A percentile compares a stretch with the other conserved stretches of the same genome.
phyloP scores from a whole-genome alignment of 2,888 invertebrate genomes.

The Drosophila austrosaltans region DNA sequence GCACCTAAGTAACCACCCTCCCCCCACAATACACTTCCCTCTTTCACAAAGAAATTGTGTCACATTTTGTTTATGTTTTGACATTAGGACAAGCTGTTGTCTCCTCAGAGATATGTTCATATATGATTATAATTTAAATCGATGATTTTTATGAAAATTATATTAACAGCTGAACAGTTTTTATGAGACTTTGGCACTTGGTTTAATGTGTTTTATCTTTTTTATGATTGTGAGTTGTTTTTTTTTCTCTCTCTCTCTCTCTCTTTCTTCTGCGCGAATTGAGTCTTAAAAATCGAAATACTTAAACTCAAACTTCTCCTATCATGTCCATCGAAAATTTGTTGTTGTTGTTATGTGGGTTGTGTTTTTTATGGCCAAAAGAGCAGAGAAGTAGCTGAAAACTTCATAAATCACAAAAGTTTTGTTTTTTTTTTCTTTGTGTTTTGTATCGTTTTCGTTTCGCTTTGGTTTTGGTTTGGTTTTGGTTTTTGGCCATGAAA shows the following conservation, averaged over 20 bases:
- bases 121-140: slow-evolving; percentile 61
- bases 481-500: slow-evolving; percentile 67
- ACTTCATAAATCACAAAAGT: slow-evolving; percentile 77
- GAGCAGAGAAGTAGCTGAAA: slow-evolving; percentile 62
- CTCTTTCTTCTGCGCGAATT: slow-evolving; percentile 16
- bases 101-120: not conserved
- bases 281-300: slow-evolving; percentile 60
- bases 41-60: slow-evolving; percentile 41
- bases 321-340: slow-evolving; percentile 31
- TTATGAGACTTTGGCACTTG: slow-evolving; percentile 44
- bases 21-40: not conserved
- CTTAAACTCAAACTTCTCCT: slow-evolving; percentile 32
- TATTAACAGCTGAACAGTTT: slow-evolving; percentile 59
- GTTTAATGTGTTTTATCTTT: slow-evolving; percentile 40
- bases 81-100: slow-evolving; percentile 69
- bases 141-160: slow-evolving; percentile 58
- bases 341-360: slow-evolving; percentile 35
- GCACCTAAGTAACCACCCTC: not conserved
- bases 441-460: slow-evolving; percentile 32
- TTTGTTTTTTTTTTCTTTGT: slow-evolving; percentile 43
- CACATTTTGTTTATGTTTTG: slow-evolving; percentile 65
- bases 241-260: slow-evolving; percentile 11
- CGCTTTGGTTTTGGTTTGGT: slow-evolving; percentile 1
- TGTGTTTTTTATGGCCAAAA: slow-evolving; percentile 70
- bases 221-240: slow-evolving; percentile 21